A percentile compares a stretch with the other conserved stretches of the same genome.
These are phyloP conservation scores for Prunella himalayana DNA, from an alignment of 2,113 vertebrate genomes.

Conservation along the genomic window DNA sequence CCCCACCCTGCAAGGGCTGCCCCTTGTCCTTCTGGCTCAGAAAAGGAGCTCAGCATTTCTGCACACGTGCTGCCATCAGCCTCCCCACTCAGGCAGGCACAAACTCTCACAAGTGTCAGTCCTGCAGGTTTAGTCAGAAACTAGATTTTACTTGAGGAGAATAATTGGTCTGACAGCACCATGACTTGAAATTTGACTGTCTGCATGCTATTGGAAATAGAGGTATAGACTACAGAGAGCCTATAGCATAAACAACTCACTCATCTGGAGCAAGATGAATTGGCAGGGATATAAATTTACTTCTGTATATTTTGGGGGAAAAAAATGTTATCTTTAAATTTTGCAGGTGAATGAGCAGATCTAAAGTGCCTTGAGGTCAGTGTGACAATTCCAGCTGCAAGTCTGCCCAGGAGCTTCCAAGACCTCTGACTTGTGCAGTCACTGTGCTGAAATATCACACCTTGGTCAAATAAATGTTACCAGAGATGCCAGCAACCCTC, in stretches of 20 bases:
- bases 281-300: background rate
- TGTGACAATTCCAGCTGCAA: background rate
- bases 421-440: background rate
- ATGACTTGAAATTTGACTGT: background rate
- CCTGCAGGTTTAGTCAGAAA: background rate
- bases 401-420: background rate
- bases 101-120: background rate
- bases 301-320: background rate
- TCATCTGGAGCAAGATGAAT: background rate
- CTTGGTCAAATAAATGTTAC: background rate
- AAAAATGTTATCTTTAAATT: background rate
- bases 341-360: background rate
- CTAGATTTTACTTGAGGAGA: background rate
- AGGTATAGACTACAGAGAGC: background rate
- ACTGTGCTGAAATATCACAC: rapidly evolving
- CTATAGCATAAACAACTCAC: background rate
- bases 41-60: background rate
- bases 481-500: background rate
- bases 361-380: background rate
- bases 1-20: background rate
- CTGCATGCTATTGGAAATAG: background rate
- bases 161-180: background rate
- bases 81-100: background rate
- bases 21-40: background rate
- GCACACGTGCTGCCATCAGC: background rate